phyloP scores from a whole-genome alignment of 1,140 invertebrate genomes.

The Lepidotrigona ventralis region DNA sequence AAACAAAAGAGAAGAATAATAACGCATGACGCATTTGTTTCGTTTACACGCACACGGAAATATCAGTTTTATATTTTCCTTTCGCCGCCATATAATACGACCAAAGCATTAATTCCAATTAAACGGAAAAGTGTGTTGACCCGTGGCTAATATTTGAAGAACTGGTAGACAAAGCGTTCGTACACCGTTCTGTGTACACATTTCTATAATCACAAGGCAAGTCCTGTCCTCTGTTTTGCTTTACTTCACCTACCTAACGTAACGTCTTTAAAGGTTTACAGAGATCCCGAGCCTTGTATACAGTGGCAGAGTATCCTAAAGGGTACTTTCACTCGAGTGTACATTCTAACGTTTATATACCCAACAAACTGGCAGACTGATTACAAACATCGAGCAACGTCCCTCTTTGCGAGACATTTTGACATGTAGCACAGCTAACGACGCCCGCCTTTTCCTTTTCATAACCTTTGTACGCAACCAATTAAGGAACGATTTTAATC shows the following conservation, averaged over 20 bases:
- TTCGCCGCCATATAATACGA: too few relatives aligned
- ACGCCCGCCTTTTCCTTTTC: slow-evolving; percentile 11
- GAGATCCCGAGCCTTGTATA: neutral
- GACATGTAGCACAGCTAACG: slow-evolving; percentile 31
- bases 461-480: neutral
- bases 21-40: too few relatives aligned
- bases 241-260: slow-evolving; percentile 6
- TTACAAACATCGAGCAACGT: slow-evolving; percentile 52
- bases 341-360: slow-evolving; percentile 41
- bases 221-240: neutral
- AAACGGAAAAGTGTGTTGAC: too few relatives aligned
- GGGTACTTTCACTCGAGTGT: slow-evolving; percentile 37
- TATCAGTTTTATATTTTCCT: too few relatives aligned
- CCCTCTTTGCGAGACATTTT: slow-evolving; percentile 11
- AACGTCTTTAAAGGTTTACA: slow-evolving; percentile 16
- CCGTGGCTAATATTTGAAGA: neutral
- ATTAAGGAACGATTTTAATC: neutral
- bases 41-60: too few relatives aligned
- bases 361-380: slow-evolving; percentile 52
- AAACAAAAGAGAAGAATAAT: too few relatives aligned
- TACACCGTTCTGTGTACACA: neutral
- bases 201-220: neutral
- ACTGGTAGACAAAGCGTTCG: neutral
- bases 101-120: neutral
- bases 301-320: slow-evolving; percentile 16